Evolutionary conservation across 2,113 vertebrate species (phyloP), one percentile per base, ranked within the genome.

Genomic region (Bagarius yarrelli): DNA sequence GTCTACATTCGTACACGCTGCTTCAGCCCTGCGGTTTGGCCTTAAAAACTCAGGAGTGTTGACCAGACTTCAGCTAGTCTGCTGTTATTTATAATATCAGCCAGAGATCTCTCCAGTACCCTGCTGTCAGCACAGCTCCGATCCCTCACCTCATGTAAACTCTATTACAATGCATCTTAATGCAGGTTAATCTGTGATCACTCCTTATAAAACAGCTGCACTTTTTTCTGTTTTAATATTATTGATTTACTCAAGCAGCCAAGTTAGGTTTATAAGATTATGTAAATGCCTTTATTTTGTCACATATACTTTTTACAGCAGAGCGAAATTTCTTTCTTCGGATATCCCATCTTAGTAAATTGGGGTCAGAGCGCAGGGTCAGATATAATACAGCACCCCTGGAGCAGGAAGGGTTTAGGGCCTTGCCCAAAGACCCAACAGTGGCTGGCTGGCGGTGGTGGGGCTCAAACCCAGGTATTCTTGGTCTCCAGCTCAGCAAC

Each of bases 81-180:
- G 44, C 76, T 83, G 59, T 78, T 83, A 83, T 85, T 83, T 85
- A 85, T 79, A 21, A 55, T 85, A 83, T 85, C 81, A 66, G 36
- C 55, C 25, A 67, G 73, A 67, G 66, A 85, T 81, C 84, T 80
- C 78, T 55, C 64, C 36, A 34, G 27, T 40, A 36, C 77, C 59
- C 47, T 30, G 13, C 77, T 76, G 84, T 85, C 64, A 70, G 50
- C 50, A 21, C 32, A 25, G 34, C 77, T 66, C 12, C 40, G 71
- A 52, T 73, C 77, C 71, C 64, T 21, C 57, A 52, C 25, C 9
- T 47, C 64, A 63, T 53, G 5, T 19, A 47, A 47, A n/a, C 56
- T 76, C 53, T 50, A 60, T 53, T 83, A 83, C 80, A 74, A 34
- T 25, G n/a, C 73, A 67, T 73, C 84, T 50, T 81, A 61, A 52